Conservation (phyloP, 2,797 vertebrate species). For the Neomorphus geoffroyi region DNA sequence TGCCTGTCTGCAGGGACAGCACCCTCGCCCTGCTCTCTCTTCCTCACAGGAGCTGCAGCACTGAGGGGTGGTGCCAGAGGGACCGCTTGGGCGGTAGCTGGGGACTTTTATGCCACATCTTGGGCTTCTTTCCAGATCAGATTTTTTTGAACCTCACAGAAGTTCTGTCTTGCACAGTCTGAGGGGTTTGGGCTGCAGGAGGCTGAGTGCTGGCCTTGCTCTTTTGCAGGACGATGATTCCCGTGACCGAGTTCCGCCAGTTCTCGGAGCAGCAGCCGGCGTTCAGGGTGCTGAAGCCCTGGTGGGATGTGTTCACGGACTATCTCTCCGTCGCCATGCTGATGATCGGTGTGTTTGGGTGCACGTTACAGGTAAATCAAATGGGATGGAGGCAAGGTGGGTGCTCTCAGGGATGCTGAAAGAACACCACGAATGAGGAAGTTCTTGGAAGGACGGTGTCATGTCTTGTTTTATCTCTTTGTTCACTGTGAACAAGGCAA, state of each 20-base stretch:
- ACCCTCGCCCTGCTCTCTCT: background rate
- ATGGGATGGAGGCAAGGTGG: fast-evolving
- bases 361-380: slow-evolving; percentile 91
- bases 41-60: background rate
- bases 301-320: slow-evolving; percentile 99
- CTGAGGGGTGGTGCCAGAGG: background rate
- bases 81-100: background rate
- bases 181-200: background rate
- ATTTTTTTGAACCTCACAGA: background rate
- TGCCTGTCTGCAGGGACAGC: background rate
- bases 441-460: background rate
- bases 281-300: slow-evolving; percentile 96
- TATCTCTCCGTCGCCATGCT: slow-evolving; percentile 97
- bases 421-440: background rate
- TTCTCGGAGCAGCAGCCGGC: slow-evolving; percentile 97
- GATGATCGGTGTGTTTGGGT: slow-evolving; percentile 98
- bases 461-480: background rate
- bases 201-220: background rate
- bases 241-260: slow-evolving; percentile 96
- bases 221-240: slow-evolving; percentile 93
- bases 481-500: background rate
- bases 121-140: background rate
- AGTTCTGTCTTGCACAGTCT: fast-evolving
- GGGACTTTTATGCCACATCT: background rate
- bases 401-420: background rate